Percentiles rank a stretch among this genome's conserved stretches.
Conservation (phyloP, 2,888 invertebrate genomes). For the Encarsia formosa region DNA sequence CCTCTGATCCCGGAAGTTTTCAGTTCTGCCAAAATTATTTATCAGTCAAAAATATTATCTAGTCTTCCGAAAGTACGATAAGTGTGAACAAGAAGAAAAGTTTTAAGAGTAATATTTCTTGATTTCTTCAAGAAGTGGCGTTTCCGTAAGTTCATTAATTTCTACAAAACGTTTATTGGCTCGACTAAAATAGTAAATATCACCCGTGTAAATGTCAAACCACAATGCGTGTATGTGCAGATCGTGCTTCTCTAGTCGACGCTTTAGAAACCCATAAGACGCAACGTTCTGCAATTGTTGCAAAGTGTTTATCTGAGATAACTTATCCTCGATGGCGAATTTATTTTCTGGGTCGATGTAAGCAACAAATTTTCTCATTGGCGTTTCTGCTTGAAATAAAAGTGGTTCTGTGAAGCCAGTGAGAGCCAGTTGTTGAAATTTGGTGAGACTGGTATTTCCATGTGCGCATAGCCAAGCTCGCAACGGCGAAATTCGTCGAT, state of each 20-base stretch:
- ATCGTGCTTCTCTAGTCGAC: slow-evolving; percentile 73
- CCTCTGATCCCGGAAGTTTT: no score
- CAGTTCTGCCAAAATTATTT: no score
- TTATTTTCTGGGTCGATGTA: slow-evolving; percentile 91
- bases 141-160: slow-evolving; percentile 78
- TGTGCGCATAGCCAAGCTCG: slow-evolving; percentile 90
- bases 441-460: slow-evolving; percentile 74
- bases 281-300: slow-evolving; percentile 91
- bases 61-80: no score
- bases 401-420: slow-evolving; percentile 67
- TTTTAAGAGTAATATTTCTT: slow-evolving; percentile 70
- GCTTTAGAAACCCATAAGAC: slow-evolving; percentile 85
- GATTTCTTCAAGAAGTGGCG: slow-evolving; percentile 71
- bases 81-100: no score
- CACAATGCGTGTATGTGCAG: slow-evolving; percentile 90
- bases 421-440: slow-evolving; percentile 70
- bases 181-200: slow-evolving; percentile 91
- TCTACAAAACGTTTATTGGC: slow-evolving; percentile 79
- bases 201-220: slow-evolving; percentile 97
- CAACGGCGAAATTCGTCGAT: slow-evolving; percentile 79
- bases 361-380: slow-evolving; percentile 82
- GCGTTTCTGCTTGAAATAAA: slow-evolving; percentile 81
- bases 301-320: slow-evolving; percentile 88
- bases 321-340: slow-evolving; percentile 84
- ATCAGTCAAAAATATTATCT: no score